Conservation (phyloP, 2,888 invertebrate genomes). For the Linhomoeus sp. region DNA sequence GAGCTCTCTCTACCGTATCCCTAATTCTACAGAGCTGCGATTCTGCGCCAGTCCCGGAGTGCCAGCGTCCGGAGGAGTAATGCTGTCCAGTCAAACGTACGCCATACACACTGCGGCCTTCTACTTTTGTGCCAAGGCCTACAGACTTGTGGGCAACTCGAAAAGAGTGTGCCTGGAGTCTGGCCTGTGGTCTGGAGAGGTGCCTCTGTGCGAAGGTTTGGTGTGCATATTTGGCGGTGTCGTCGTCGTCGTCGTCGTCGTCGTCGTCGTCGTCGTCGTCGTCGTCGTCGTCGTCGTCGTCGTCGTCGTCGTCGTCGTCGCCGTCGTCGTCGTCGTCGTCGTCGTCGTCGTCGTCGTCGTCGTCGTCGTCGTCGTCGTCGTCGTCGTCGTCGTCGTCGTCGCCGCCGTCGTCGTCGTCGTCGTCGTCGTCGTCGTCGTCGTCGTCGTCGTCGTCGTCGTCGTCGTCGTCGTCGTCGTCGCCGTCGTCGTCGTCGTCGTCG, state of each 20-base stretch:
- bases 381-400: constrained; percentile 4
- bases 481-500: constrained; percentile 4
- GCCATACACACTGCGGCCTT: constrained; percentile 2
- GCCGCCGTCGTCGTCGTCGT: constrained; percentile 4
- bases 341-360: constrained; percentile 5
- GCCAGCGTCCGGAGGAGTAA: constrained; percentile 5
- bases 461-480: constrained; percentile 5
- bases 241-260: not conserved
- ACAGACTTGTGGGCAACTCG: not conserved
- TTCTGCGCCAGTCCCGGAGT: constrained; percentile 6
- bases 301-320: constrained; percentile 5
- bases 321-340: constrained; percentile 5
- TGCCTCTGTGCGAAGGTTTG: constrained; percentile 5
- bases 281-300: constrained; percentile 4
- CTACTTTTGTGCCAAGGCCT: constrained; percentile 6
- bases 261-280: not conserved
- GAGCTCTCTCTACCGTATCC: no score
- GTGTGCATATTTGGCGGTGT: no score
- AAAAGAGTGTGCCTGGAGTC: not conserved
- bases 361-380: constrained; percentile 5
- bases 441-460: constrained; percentile 5
- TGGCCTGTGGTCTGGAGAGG: constrained; percentile 3
- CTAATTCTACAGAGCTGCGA: no score
- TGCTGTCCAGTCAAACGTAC: constrained; percentile 2
- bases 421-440: constrained; percentile 5